Conservation (phyloP, 2,113 vertebrate genomes). For the Hippocampus guttulatus region DNA sequence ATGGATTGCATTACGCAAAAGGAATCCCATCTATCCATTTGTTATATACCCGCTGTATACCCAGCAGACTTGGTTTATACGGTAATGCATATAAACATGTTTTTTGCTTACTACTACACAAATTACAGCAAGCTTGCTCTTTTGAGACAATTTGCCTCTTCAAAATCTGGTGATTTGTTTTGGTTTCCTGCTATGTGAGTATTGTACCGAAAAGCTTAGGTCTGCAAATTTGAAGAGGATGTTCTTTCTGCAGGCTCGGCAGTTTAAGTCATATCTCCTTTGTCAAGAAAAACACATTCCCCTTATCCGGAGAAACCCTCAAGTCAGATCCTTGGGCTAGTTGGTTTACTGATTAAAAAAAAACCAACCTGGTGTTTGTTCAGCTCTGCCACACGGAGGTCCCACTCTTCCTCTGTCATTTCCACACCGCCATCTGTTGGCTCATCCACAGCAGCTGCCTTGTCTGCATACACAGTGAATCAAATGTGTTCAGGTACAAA, state of each 20-base stretch:
- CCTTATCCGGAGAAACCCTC: background rate
- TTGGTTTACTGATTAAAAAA: background rate
- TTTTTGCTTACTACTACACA: background rate
- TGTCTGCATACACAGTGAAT: conserved; percentile 63
- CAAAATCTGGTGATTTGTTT: background rate
- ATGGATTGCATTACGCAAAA: no score
- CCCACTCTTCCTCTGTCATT: conserved; percentile 91
- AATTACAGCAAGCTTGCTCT: no score
- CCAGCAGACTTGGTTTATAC: background rate
- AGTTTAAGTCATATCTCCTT: conserved; percentile 26
- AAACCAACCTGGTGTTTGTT: conserved; percentile 91
- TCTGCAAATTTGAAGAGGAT: background rate
- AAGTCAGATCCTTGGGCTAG: background rate
- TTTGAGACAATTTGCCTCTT: background rate
- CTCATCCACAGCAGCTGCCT: conserved; percentile 69
- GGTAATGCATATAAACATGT: background rate
- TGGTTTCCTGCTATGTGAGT: background rate
- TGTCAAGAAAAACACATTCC: conserved; percentile 19
- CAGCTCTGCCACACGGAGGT: conserved; percentile 84
- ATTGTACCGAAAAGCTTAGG: background rate
- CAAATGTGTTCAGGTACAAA: background rate
- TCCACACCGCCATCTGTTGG: conserved; percentile 66
- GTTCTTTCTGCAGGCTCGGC: conserved; percentile 6
- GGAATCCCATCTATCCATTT: no score
- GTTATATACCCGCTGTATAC: no score